phyloP scores from a whole-genome alignment of 2,797 vertebrate species.

The Choloepus didactylus region DNA sequence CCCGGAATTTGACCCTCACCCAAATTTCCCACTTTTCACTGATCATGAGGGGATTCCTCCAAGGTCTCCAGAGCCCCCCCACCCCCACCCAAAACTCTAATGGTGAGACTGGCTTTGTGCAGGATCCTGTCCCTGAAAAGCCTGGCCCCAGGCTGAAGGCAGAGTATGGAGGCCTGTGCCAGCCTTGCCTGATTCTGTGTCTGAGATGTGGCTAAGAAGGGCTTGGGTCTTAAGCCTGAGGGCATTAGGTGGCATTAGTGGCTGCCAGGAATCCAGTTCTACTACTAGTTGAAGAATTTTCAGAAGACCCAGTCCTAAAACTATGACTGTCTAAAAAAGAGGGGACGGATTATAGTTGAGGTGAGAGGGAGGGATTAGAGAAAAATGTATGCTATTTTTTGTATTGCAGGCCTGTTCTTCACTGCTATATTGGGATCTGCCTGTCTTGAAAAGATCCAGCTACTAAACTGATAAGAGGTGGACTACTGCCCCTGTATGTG shows the following conservation, averaged over 20 bases:
- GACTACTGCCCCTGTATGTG: not conserved
- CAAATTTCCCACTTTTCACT: conserved; percentile 4
- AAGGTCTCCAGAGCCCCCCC: not conserved
- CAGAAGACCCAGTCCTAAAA: conserved; percentile 54
- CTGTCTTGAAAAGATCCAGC: conserved; percentile 58
- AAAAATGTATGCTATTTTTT: conserved; percentile 49
- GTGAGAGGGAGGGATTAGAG: conserved; percentile 19
- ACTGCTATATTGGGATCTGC: not conserved
- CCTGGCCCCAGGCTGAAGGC: not conserved
- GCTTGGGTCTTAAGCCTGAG: conserved; percentile 50
- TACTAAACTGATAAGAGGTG: conserved; percentile 14
- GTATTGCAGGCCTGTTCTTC: conserved; percentile 12
- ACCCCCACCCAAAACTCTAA: not conserved
- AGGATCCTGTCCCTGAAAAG: conserved; percentile 15
- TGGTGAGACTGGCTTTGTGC: conserved; percentile 15
- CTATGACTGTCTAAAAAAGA: conserved; percentile 37
- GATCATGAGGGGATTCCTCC: not conserved
- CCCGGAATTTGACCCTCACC: conserved; percentile 37
- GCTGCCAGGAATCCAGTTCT: conserved; percentile 67
- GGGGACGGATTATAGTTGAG: not conserved
- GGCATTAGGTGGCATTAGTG: conserved; percentile 50
- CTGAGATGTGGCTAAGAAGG: conserved; percentile 26
- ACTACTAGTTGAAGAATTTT: conserved; percentile 64
- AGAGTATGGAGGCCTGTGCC: conserved; percentile 9
- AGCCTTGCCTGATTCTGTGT: conserved; percentile 37